These are phyloP conservation scores for Zootoca vivipara DNA, from an alignment of 2,113 vertebrate species.

Conservation along the genomic window DNA sequence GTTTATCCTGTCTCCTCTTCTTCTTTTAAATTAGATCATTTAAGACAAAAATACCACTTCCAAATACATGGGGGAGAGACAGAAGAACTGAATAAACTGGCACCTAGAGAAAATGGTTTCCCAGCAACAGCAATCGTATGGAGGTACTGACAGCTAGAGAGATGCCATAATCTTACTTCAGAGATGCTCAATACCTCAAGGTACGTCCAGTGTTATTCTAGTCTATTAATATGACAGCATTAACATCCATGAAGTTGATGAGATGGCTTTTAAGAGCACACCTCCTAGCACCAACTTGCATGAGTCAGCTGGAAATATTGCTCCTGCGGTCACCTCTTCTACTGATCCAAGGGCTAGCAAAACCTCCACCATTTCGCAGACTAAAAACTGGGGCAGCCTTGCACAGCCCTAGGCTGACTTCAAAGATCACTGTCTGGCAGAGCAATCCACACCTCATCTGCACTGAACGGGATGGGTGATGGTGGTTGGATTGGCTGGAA, in stretches of 20 bases:
- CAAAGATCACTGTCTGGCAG: not conserved
- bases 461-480: no score
- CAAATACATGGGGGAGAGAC: not conserved
- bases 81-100: not conserved
- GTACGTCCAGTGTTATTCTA: not conserved
- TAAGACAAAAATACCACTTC: not conserved
- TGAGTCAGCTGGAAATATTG: not conserved
- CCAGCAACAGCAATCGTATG: slow-evolving; percentile 8
- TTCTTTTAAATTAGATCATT: not conserved
- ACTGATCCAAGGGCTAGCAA: not conserved
- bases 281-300: not conserved
- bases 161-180: not conserved
- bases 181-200: not conserved
- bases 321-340: not conserved
- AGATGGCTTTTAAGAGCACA: not conserved
- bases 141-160: not conserved
- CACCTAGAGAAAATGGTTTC: not conserved
- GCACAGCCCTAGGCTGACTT: not conserved
- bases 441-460: no score
- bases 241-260: not conserved
- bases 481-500: no score
- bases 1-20: not conserved
- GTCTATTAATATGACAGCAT: not conserved
- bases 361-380: not conserved
- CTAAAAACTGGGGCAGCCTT: not conserved